Evolutionary conservation across 2,113 vertebrate species (phyloP), one percentile per base, ranked within the genome.

Genomic region (Mirounga angustirostris): DNA sequence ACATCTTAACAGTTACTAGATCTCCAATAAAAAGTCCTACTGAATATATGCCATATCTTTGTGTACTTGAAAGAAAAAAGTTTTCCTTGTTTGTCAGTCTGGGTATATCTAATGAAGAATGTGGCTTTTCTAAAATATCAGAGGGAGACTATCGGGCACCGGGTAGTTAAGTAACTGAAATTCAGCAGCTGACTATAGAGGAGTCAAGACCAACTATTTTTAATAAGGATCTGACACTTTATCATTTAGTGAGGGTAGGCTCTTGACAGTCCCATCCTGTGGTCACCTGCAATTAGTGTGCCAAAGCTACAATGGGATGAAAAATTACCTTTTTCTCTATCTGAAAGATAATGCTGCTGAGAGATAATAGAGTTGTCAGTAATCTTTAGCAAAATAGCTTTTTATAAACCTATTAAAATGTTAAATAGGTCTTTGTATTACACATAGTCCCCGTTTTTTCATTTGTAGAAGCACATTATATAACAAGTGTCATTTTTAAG

Each of bases 391-490:
- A 67, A 74, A 78, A 69, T 0, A 74, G 56, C 54, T 92, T 88
- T 58, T 94, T 46, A 30, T 81, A 87, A 92, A 73, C 52, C 24
- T 84, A 14, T 82, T 96, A 84, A 89, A 79, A 94, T 84, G 52
- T 33, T 79, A 22, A 86, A 33, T 33, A 79, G 26, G 30, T 82
- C 9, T 78, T 88, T 65, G 52, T 78, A 21, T 58, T 85, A 63
- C 16, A 84, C 54, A 59, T 28, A 15, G 3, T 50, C 28, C 58
- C 79, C 26, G 61, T 18, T 13, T 40, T 58, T 56, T 65, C 59
- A 50, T 43, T 30, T 86, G 10, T 69, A 79, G 67, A 85, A 85
- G 33, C 46, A 26, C 73, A 56, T 33, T 73, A 4, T 16, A 6
- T 63, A 59, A 28, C 24, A 33, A 5, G 22, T 91, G 18, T 80